Evolutionary conservation across 2,888 invertebrate genomes (phyloP).

Genomic region (Xestia ashworthii): DNA sequence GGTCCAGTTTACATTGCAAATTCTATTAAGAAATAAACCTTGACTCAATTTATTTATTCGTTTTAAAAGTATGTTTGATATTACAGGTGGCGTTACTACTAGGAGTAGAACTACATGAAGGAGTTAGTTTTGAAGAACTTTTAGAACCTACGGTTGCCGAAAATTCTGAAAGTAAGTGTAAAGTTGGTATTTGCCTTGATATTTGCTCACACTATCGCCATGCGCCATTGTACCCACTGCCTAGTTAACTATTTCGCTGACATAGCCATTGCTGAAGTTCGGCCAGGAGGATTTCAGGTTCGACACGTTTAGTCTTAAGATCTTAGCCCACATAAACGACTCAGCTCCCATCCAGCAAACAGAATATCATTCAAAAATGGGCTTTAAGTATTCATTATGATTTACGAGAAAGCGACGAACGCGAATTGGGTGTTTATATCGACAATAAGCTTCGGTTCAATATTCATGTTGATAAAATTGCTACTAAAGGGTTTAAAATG

Average conservation of each 20-base stretch:
- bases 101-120: slow-evolving; percentile 98
- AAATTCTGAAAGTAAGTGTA: slow-evolving; percentile 82
- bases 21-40: background rate
- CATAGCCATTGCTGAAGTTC: background rate
- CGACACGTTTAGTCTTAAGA: background rate
- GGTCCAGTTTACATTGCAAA: background rate
- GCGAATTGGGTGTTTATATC: too few relatives aligned
- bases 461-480: too few relatives aligned
- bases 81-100: slow-evolving; percentile 94
- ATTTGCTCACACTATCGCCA: background rate
- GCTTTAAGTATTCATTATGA: too few relatives aligned
- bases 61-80: background rate
- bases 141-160: slow-evolving; percentile 93
- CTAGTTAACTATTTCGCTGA: background rate
- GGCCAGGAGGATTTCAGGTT: background rate
- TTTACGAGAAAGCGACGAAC: too few relatives aligned
- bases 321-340: too few relatives aligned
- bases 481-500: too few relatives aligned
- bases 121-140: slow-evolving; percentile 96
- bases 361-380: too few relatives aligned
- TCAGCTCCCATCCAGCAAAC: too few relatives aligned
- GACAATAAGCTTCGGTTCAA: too few relatives aligned
- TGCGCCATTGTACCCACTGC: background rate
- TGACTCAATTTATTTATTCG: background rate
- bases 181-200: background rate